Evolutionary conservation across 64 coral and sea anemone genomes (phyloP), one percentile per base, ranked within the genome.

Genomic region (Acropora tenuis): DNA sequence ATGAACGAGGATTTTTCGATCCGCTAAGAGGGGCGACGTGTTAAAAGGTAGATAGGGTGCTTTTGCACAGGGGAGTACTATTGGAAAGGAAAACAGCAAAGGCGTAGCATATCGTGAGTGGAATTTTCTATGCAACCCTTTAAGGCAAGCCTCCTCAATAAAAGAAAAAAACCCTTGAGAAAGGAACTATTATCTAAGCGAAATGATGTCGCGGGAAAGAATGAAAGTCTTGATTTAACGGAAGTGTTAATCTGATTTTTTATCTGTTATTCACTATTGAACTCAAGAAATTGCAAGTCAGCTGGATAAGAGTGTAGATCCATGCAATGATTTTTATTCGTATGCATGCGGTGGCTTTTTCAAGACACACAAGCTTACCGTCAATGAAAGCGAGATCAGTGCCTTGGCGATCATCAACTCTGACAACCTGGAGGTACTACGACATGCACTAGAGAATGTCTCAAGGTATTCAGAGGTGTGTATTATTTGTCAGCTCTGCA

Each of bases 261-360:
- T 10, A 44, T 76, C 4, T 76, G 43, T 12, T 44, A 6, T 78
- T 78, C 49, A 48, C 72, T 49, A 50, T 71, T 58, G 67, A 15
- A 60, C 68, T 79, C 12, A 69, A 79, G 48, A 72, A 17, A 78
- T 93, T 12, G 20, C 76, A 40, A 91, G 12, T 40, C 89, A 83
- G 55, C 12, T 95, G 67, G 73, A 95, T 59, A 77, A 80, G 41
- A 88, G 76, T 42, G 69, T 82, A 8, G 93, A 95, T 63, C 93
- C 93, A 0, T 95, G 93, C 65, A 50, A 95, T 4, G 89, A 95
- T 52, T 95, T 95, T 58, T 91, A 95, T 10, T 76, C 88, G 18
- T 95, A 95, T 75, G 68, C 93, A 4, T 95, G 93, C 5, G 93
- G 89, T 75, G 93, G 93, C 4, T 95, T 90, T 50, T 71, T 91